These are phyloP conservation scores for Pocillopora meandrina DNA, from an alignment of 92 coral and sea anemone species.

Conservation along the genomic window DNA sequence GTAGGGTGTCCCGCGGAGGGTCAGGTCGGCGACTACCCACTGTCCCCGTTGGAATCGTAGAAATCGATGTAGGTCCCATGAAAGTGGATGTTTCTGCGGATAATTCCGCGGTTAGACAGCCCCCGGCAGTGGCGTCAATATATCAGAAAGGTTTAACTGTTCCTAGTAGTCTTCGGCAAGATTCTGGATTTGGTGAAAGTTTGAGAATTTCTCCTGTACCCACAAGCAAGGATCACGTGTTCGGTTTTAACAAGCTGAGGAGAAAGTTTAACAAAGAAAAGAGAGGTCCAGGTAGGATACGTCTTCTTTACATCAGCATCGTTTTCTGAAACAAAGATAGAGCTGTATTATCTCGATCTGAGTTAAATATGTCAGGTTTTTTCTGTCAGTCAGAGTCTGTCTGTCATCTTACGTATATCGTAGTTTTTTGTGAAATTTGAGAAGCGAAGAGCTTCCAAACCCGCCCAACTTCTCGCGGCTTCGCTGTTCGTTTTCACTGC, in stretches of 20 bases:
- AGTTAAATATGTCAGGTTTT: no score
- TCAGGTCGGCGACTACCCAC: conserved; percentile 31
- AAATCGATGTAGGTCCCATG: not conserved
- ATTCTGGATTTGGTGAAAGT: conserved; percentile 53
- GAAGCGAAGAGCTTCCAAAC: no score
- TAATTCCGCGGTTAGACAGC: not conserved
- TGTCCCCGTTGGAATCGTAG: conserved; percentile 27
- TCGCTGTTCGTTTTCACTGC: no score
- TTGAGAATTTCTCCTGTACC: not conserved
- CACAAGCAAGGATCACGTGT: not conserved
- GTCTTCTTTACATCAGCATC: not conserved
- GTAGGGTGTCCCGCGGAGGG: conserved; percentile 10
- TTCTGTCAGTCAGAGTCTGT: no score
- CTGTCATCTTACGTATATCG: no score
- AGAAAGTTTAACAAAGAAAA: conserved; percentile 31
- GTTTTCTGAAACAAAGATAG: not conserved
- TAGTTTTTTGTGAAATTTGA: no score
- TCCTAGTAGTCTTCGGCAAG: conserved; percentile 8
- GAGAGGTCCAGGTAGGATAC: conserved; percentile 17
- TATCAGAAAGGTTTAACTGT: conserved; percentile 24
- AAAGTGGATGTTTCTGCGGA: not conserved
- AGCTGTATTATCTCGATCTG: no score
- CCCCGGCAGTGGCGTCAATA: conserved; percentile 29
- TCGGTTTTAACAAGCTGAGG: conserved; percentile 10
- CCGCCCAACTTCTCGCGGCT: no score